Base-by-base conservation (phyloP, 2,888 invertebrate genomes). In the Cantharis lateralis region DNA sequence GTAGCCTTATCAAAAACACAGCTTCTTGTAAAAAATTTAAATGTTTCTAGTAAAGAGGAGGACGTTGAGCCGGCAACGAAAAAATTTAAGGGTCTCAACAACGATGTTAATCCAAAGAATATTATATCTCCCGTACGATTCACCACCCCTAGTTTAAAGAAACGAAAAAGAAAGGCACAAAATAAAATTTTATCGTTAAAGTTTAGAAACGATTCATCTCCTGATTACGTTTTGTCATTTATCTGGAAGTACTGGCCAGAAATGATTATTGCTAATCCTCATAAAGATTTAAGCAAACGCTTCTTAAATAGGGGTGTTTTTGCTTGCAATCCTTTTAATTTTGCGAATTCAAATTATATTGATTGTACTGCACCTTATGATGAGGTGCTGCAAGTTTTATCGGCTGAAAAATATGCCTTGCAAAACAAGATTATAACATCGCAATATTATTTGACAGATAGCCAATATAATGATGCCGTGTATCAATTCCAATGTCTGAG, bases 121-220 rank as follows among this genome's bases (percentile, higher is more conserved):
- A 28, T 48, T n/a, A 48, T 48, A 48, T 48, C 48, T 9, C 48
- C 48, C 1, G 5, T 48, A 13, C 0, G 32, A 48, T 48, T 4
- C 5, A 0, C 0, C 5, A 0, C 0, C 5, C 11, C 32, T 1
- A 48, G 1, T 5, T 2, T n/a, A n/a, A n/a, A 7, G 9, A 48
- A 48, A 48, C 4, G 48, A 5, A 13, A 13, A 4, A 13, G n/a
- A 32, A 13, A 3, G 1, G 5, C 13, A 32, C 7, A 2, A n/a
- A n/a, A 48, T n/a, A 48, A 1, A n/a, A 48, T 48, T 48, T 13
- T 48, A n/a, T 13, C 48, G 10, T 48, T 7, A 7, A 48, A 5
- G 48, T 48, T 7, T 7, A 48, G 9, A 48, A n/a, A 48, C 9
- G 7, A 48, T n/a, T 5, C 48, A 7, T 1, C 13, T 48, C n/a